Evolutionary conservation across 2,888 invertebrate genomes (phyloP).

Genomic region (Hirudinaria manillensis): DNA sequence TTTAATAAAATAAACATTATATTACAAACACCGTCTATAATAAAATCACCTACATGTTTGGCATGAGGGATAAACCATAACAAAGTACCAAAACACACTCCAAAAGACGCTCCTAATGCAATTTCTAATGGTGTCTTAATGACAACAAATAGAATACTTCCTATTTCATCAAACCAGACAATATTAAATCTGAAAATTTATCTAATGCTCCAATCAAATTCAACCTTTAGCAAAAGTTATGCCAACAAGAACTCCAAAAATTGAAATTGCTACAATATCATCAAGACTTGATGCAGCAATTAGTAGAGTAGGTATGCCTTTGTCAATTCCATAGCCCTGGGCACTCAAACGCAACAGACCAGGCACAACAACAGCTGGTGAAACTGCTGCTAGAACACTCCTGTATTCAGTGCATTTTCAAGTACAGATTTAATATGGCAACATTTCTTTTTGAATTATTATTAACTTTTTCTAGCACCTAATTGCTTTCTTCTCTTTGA

Average conservation of each 20-base stretch:
- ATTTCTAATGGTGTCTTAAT: slow-evolving; percentile 54
- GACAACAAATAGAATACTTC: slow-evolving; percentile 48
- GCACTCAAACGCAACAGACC: slow-evolving; percentile 77
- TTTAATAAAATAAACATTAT: neutral
- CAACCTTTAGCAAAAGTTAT: slow-evolving; percentile 61
- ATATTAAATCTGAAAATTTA: neutral
- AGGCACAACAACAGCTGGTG: slow-evolving; percentile 94
- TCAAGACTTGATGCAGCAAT: slow-evolving; percentile 90
- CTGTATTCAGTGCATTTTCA: slow-evolving; percentile 39
- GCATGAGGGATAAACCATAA: slow-evolving; percentile 69
- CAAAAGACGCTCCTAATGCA: slow-evolving; percentile 68
- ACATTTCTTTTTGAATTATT: neutral
- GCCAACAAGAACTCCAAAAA: slow-evolving; percentile 80
- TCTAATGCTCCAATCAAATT: neutral
- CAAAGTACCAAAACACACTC: slow-evolving; percentile 68
- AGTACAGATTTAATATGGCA: neutral
- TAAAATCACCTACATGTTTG: slow-evolving; percentile 45
- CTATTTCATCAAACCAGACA: slow-evolving; percentile 37
- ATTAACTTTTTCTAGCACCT: no score
- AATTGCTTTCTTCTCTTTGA: no score
- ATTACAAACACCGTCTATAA: neutral
- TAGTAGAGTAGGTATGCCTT: slow-evolving; percentile 90
- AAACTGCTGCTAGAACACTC: slow-evolving; percentile 71
- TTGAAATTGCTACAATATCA: slow-evolving; percentile 87
- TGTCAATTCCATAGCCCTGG: slow-evolving; percentile 82